Conservation (phyloP, 2,797 vertebrate species). For the Vireo griseus region DNA sequence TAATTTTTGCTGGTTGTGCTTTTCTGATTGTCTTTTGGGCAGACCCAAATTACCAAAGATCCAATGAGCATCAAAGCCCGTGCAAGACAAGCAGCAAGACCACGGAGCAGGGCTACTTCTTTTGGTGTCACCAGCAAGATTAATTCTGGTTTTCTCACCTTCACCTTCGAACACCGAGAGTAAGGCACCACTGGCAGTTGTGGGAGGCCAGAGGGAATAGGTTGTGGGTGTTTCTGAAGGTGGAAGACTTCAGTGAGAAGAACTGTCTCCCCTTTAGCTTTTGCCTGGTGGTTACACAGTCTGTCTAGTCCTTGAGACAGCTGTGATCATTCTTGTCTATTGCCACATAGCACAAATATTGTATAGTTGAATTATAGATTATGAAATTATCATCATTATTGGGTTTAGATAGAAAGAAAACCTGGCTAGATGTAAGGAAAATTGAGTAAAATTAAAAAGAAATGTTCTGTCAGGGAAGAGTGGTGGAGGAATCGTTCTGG, state of each 20-base stretch:
- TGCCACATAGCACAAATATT: not conserved
- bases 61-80: not conserved
- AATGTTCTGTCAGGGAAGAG: not conserved
- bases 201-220: not conserved
- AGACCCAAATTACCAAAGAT: not conserved
- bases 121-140: not conserved
- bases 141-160: not conserved
- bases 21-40: not conserved
- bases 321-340: not conserved
- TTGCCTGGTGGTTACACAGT: not conserved
- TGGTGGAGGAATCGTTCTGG: not conserved
- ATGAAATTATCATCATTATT: not conserved
- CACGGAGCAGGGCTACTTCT: not conserved
- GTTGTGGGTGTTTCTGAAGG: not conserved
- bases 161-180: not conserved
- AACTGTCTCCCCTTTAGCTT: not conserved
- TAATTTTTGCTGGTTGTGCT: not conserved
- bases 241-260: not conserved
- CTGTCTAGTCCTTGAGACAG: not conserved
- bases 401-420: not conserved
- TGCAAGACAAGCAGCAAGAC: not conserved
- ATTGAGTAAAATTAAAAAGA: not conserved
- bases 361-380: not conserved
- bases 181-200: not conserved
- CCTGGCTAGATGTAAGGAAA: not conserved